Conservation (phyloP, 1,140 invertebrate genomes). For the Achatina immaculata region DNA sequence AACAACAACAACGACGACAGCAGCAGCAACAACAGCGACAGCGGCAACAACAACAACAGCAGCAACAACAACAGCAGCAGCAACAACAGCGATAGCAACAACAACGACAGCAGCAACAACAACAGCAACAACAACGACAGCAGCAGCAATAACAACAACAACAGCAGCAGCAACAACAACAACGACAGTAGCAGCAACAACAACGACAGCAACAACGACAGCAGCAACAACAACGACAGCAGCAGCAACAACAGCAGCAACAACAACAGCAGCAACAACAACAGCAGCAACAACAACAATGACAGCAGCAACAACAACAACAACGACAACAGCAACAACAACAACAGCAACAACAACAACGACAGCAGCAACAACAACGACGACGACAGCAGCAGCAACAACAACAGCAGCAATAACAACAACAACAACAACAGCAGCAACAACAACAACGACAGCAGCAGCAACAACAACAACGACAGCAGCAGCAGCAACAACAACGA, state of each 20-base stretch:
- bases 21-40: no score
- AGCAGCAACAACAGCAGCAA: slow-evolving; percentile 9
- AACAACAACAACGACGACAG: no score
- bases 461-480: slow-evolving; percentile 5
- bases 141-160: no score
- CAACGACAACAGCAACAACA: neutral
- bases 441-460: slow-evolving; percentile 9
- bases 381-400: neutral
- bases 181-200: slow-evolving; percentile 9
- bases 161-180: slow-evolving; percentile 4
- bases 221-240: neutral
- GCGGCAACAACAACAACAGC: no score
- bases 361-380: neutral
- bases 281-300: neutral
- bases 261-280: slow-evolving; percentile 9
- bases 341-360: slow-evolving; percentile 9
- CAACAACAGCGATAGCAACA: no score
- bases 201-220: slow-evolving; percentile 9
- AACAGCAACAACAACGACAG: no score
- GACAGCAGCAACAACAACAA: neutral
- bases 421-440: slow-evolving; percentile 10
- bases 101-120: no score
- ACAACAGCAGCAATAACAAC: slow-evolving; percentile 10
- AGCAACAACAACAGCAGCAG: no score
- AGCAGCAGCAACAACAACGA: slow-evolving; percentile 2